A percentile compares a stretch with the other conserved stretches of the same genome.
Evolutionary conservation across 2,797 vertebrate genomes (phyloP).

Genomic region (Argyrosomus regius): DNA sequence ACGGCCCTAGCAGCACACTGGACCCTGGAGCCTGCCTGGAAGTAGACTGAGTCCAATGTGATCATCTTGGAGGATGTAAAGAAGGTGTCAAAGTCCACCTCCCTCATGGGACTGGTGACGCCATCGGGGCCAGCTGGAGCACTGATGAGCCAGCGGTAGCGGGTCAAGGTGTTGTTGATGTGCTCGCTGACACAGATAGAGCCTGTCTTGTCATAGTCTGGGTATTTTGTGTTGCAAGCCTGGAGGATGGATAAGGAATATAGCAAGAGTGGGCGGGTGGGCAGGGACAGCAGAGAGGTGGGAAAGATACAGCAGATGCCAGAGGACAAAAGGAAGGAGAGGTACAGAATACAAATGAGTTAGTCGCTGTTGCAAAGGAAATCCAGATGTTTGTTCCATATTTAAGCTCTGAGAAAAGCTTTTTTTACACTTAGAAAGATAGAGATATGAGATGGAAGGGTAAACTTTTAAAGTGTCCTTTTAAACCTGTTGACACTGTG

Average conservation of each 20-base stretch:
- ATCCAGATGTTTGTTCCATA: slow-evolving; percentile 60
- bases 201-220: slow-evolving; percentile 93
- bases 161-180: slow-evolving; percentile 93
- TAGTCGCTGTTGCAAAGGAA: slow-evolving; percentile 36
- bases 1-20: slow-evolving; percentile 94
- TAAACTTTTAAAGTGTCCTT: slow-evolving; percentile 37
- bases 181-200: slow-evolving; percentile 92
- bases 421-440: slow-evolving; percentile 17
- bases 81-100: slow-evolving; percentile 96
- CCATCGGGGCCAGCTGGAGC: slow-evolving; percentile 91
- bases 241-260: slow-evolving; percentile 66
- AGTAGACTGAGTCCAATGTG: slow-evolving; percentile 94
- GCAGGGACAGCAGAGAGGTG: slow-evolving; percentile 47
- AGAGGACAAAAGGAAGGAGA: slow-evolving; percentile 51
- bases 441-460: neutral
- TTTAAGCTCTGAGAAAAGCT: slow-evolving; percentile 13
- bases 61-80: slow-evolving; percentile 96
- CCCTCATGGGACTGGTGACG: slow-evolving; percentile 93
- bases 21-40: slow-evolving; percentile 93
- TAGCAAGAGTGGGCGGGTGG: slow-evolving; percentile 44
- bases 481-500: slow-evolving; percentile 55
- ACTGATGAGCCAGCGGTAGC: slow-evolving; percentile 93
- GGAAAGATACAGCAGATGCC: slow-evolving; percentile 52
- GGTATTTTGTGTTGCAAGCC: slow-evolving; percentile 94
- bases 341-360: slow-evolving; percentile 39